Base-by-base conservation (phyloP, 2,888 invertebrate genomes). In the Drosophila macrospina region DNA sequence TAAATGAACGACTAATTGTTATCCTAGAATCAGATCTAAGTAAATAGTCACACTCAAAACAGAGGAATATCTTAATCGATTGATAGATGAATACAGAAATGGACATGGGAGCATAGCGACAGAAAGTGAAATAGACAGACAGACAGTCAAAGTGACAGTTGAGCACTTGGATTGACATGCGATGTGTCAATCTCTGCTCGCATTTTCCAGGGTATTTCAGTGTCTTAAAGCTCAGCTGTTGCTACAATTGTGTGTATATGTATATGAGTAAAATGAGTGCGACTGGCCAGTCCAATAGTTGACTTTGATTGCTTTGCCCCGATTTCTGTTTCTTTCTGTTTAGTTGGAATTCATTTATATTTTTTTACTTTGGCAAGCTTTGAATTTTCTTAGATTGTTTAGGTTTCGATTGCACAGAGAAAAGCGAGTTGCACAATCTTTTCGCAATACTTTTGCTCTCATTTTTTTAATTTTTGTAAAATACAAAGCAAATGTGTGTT, bases 401-500 rank as follows among this genome's bases (percentile, higher is more conserved):
- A 50, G 60, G 44, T 69, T 74, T 50, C 74, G 59, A 72, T 72
- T 77, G 57, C 73, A 65, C 15, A 60, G 51, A 41, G 16, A 32
- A 41, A 10, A 32, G 30, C 30, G 30, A 41, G 52, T 4, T 15
- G 55, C n/a, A 42, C 41, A 54, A 32, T 42, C 15, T 15, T 7
- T 28, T 15, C n/a, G 6, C 30, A 13, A 11, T n/a, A 4, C 32
- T n/a, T n/a, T 24, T 10, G 8, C 4, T 8, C 4, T 39, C 32
- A 30, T 71, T 73, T 85, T 88, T 83, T 79, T 83, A 88, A 83
- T 83, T 86, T 88, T 73, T 83, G 76, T 79, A 88, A 88, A 83
- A 86, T 82, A 88, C 88, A 83, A 69, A 88, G 88, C 82, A 86
- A 82, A 88, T 69, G 86, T 78, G 48, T 77, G 57, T 65, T 81